Evolutionary conservation across 2,888 invertebrate genomes (phyloP).

Genomic region (Strigamia maritima): DNA sequence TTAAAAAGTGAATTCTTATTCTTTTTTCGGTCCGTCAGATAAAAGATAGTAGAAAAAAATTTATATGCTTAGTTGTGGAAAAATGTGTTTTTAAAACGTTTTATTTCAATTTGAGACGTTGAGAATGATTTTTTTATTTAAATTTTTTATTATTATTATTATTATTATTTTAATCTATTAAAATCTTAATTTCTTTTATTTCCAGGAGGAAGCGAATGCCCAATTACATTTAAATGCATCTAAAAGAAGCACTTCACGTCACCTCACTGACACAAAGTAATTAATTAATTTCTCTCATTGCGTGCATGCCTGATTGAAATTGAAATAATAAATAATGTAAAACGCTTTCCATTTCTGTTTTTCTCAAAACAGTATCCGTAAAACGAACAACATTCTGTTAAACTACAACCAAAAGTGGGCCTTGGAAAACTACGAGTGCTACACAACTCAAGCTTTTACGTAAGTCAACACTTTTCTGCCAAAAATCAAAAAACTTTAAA

Average conservation of each 20-base stretch:
- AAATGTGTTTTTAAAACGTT: too few species aligned
- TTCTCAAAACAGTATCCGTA: neutral
- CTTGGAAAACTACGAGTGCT: neutral
- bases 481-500: too few species aligned
- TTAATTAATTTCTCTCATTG: neutral
- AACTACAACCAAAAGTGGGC: neutral
- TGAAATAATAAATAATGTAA: neutral
- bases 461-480: neutral
- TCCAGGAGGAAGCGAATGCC: conserved; percentile 10
- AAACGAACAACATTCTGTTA: neutral
- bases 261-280: neutral
- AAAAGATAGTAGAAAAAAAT: neutral
- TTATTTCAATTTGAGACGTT: too few species aligned
- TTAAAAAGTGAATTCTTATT: neutral
- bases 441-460: neutral
- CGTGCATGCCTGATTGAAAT: neutral
- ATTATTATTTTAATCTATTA: too few species aligned
- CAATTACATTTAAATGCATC: conserved; percentile 5
- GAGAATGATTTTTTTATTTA: too few species aligned
- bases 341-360: neutral
- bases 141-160: too few species aligned
- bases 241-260: neutral
- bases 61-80: too few species aligned
- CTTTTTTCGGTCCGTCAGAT: neutral
- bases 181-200: neutral